Percentiles rank a stretch among this genome's conserved stretches.
Conservation (phyloP, 2,113 vertebrate genomes). For the Rutilus rutilus region DNA sequence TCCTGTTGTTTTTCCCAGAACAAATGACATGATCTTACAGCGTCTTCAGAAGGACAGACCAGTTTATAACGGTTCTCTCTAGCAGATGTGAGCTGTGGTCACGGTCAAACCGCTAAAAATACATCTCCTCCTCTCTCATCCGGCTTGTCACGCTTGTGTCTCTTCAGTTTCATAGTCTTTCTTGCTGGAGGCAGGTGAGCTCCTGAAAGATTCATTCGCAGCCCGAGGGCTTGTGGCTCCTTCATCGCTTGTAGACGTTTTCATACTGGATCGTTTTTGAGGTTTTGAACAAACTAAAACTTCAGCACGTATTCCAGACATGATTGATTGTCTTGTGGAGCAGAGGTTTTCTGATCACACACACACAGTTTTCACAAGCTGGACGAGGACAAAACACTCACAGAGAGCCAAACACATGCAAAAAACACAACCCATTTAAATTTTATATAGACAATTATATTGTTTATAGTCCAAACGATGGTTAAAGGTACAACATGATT, state of each 20-base stretch:
- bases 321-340: neutral
- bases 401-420: neutral
- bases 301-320: neutral
- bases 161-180: slow-evolving; percentile 5
- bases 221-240: neutral
- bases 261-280: slow-evolving; percentile 2
- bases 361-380: neutral
- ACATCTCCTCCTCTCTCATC: slow-evolving; percentile 29
- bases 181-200: slow-evolving; percentile 10
- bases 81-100: slow-evolving; percentile 19
- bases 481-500: too few relatives aligned
- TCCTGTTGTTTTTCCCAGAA: neutral
- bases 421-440: neutral
- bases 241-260: neutral
- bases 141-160: slow-evolving; percentile 33
- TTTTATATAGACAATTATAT: too few relatives aligned
- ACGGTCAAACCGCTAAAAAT: slow-evolving; percentile 58
- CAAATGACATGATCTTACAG: neutral
- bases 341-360: neutral
- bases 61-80: slow-evolving; percentile 12
- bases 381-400: neutral
- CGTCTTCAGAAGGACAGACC: slow-evolving; percentile 11
- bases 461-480: too few relatives aligned
- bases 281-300: neutral
- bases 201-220: slow-evolving; percentile 33